Conservation (phyloP, 2,888 invertebrate species). For the Melinaea menophilus region DNA sequence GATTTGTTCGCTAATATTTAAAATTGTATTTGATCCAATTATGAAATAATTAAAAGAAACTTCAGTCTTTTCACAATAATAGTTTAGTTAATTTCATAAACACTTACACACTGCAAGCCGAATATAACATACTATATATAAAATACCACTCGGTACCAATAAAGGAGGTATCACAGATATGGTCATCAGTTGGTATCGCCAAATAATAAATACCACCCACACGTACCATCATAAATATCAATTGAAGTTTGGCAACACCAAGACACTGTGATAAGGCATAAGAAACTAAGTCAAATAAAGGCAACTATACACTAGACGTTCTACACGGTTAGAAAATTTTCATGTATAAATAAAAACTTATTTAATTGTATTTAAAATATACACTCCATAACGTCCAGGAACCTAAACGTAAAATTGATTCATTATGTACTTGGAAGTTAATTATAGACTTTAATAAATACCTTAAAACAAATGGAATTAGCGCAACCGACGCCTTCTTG, state of each 20-base stretch:
- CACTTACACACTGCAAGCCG: constrained; percentile 15
- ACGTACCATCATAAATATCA: neutral
- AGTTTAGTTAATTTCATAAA: constrained; percentile 23
- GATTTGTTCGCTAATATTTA: constrained; percentile 60
- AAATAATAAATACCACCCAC: constrained; percentile 11
- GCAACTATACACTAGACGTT: too few relatives aligned
- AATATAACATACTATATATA: constrained; percentile 18
- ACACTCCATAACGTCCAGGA: neutral
- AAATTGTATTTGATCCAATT: constrained; percentile 59
- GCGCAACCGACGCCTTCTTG: constrained; percentile 43
- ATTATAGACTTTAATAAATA: constrained; percentile 56
- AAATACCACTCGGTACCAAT: constrained; percentile 16
- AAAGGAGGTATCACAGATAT: constrained; percentile 23
- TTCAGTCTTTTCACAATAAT: constrained; percentile 66
- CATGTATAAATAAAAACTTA: neutral
- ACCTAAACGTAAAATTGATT: neutral
- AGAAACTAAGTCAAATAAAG: neutral
- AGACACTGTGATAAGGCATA: constrained; percentile 13
- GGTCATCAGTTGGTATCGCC: constrained; percentile 14
- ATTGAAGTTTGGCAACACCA: constrained; percentile 18
- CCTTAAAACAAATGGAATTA: constrained; percentile 50
- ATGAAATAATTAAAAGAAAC: constrained; percentile 52
- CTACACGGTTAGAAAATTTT: neutral
- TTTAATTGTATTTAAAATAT: neutral
- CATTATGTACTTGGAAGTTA: constrained; percentile 9